Percentiles rank a stretch among this genome's conserved stretches.
These are phyloP conservation scores for Variabilichromis moorii DNA, from an alignment of 2,113 vertebrate genomes.

Conservation along the genomic window DNA sequence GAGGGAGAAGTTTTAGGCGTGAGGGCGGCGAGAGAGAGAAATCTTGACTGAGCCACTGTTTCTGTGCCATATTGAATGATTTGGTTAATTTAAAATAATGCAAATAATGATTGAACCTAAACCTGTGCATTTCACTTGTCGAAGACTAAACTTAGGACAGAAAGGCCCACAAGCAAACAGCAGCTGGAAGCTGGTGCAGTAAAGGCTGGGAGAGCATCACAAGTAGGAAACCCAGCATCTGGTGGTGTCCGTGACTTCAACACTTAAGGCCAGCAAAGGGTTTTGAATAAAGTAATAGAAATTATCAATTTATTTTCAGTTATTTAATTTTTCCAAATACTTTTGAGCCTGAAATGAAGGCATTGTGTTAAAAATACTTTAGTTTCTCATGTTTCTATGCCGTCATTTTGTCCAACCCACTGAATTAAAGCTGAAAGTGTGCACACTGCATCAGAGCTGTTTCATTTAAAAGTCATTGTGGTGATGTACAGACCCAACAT, in stretches of 20 bases:
- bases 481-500: neutral
- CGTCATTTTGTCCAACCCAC: neutral
- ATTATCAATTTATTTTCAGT: neutral
- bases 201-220: neutral
- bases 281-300: neutral
- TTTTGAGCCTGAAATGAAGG: neutral
- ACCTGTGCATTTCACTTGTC: accelerated
- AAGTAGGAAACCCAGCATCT: neutral
- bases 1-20: no score
- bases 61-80: no score
- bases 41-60: accelerated
- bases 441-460: neutral
- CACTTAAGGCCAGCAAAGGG: accelerated
- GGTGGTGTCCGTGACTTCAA: neutral
- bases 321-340: neutral
- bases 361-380: neutral
- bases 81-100: no score
- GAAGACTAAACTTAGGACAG: neutral
- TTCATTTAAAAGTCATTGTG: neutral
- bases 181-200: accelerated
- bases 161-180: neutral
- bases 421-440: neutral
- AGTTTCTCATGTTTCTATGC: accelerated
- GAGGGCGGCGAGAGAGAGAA: no score
- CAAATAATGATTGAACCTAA: no score